Evolutionary conservation across 2,888 invertebrate genomes (phyloP), one percentile per base, ranked within the genome.

Genomic region (Chironomus tentans): DNA sequence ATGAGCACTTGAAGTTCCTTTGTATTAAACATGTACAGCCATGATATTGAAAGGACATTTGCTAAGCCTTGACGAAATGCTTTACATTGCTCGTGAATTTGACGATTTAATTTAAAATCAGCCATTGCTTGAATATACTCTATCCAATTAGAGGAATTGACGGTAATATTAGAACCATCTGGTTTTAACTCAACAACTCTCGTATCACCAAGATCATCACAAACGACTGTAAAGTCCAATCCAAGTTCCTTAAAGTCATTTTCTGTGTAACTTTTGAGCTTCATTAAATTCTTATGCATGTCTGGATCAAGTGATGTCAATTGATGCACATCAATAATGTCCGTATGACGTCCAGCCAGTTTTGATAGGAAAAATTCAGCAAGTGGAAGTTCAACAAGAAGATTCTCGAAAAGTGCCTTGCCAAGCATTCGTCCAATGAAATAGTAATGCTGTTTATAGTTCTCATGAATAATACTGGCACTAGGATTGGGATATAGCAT

Each of bases 91-190:
- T 90, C 88, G 69, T 92, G 88, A 78, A 94, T 91, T 86, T 97
- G 97, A 77, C 89, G 92, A 84, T 98, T 98, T 75, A 98, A 86
- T 84, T 97, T 97, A 82, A 94, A 96, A 85, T 98, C 96, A 0
- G 98, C 97, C 85, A 98, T 92, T 78, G 95, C 86, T 83, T 98
- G 97, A 79, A 99, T 94, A 83, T 98, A 99, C 83, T 98, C 97
- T 82, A 97, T 93, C 77, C 95, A 89, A 86, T 99, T 99, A 79
- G 91, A 90, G 78, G 91, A 91, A 10, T 94, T 96, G 0, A 99
- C 98, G 10, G 92, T 89, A 81, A 96, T 95, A 81, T 94, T 92
- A 70, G 91, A 87, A 1, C 98, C 99, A 77, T 92, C 91, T 0
- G 94, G 91, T 83, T 97, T 97, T 77, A 99, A 84, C 81, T 98